A percentile compares a stretch with the other conserved stretches of the same genome.
Evolutionary conservation across 2,888 invertebrate genomes (phyloP).

Genomic region (Drosophila macrospina): DNA sequence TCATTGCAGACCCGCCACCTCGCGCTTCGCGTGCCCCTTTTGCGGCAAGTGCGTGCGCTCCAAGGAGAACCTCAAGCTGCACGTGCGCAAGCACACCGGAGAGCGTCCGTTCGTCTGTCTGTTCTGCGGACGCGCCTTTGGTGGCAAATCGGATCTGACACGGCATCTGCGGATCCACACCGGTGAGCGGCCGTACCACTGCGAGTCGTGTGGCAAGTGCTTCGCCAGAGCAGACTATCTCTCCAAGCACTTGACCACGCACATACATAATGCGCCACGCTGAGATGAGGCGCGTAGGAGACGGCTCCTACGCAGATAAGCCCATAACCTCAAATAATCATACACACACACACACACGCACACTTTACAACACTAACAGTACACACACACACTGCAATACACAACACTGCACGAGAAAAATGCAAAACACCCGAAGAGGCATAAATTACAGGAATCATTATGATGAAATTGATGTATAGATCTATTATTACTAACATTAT

Average conservation of each 20-base stretch:
- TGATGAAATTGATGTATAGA: conserved; percentile 63
- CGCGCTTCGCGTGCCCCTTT: conserved; percentile 93
- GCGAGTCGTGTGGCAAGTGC: conserved; percentile 96
- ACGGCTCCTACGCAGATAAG: conserved; percentile 86
- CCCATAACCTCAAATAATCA: conserved; percentile 16
- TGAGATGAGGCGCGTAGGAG: conserved; percentile 86
- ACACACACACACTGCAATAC: conserved; percentile 26
- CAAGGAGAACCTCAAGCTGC: conserved; percentile 94
- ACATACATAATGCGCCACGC: conserved; percentile 91
- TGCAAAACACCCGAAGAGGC: conserved; percentile 55
- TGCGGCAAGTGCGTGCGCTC: conserved; percentile 95
- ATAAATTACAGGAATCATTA: conserved; percentile 68
- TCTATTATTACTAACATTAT: conserved; percentile 52
- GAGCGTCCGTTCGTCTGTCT: conserved; percentile 96
- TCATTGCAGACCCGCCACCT: conserved; percentile 81
- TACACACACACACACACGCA: conserved; percentile 21
- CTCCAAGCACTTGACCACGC: conserved; percentile 95
- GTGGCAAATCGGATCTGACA: conserved; percentile 94
- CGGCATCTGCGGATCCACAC: conserved; percentile 95
- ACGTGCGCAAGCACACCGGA: conserved; percentile 94
- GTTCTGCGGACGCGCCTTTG: conserved; percentile 95
- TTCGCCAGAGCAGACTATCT: conserved; percentile 96
- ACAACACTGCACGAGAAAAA: conserved; percentile 32
- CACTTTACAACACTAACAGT: conserved; percentile 17
- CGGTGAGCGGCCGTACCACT: conserved; percentile 95